Evolutionary conservation across 1,140 invertebrate genomes (phyloP).

Genomic region (Drosophila asahinai): DNA sequence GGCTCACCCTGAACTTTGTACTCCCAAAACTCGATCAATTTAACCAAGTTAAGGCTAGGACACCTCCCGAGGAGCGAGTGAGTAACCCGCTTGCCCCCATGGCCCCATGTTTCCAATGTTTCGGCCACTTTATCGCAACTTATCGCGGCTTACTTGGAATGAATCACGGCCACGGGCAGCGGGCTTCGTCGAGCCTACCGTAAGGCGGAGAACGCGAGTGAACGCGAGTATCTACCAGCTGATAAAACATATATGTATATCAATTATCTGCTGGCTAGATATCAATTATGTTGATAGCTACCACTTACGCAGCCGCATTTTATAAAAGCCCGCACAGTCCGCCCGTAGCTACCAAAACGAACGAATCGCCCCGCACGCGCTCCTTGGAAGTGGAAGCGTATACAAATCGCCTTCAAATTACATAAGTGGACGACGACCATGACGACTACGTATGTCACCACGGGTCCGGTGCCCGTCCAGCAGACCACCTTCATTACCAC

Average conservation of each 20-base stretch:
- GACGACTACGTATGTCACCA: constrained; percentile 53
- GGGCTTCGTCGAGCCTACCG: constrained; percentile 16
- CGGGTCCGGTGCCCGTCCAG: constrained; percentile 28
- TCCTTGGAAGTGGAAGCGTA: constrained; percentile 7
- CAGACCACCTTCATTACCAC: constrained; percentile 35
- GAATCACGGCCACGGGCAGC: constrained; percentile 30
- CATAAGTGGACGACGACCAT: constrained; percentile 23
- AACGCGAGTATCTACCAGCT: constrained; percentile 34
- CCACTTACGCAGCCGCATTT: constrained; percentile 34
- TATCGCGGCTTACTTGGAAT: constrained; percentile 22
- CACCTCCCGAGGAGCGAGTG: background rate
- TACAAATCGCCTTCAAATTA: background rate
- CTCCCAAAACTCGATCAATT: constrained; percentile 20
- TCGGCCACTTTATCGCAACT: constrained; percentile 22
- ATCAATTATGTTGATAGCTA: constrained; percentile 49
- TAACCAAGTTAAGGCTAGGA: constrained; percentile 5
- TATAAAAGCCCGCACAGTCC: constrained; percentile 43
- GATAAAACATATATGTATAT: constrained; percentile 40
- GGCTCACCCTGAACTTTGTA: constrained; percentile 38
- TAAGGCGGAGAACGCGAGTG: constrained; percentile 13
- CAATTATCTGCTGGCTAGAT: constrained; percentile 48
- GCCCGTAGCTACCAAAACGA: constrained; percentile 28
- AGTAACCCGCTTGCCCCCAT: constrained; percentile 23
- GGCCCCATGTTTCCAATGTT: constrained; percentile 19
- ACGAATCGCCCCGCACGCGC: constrained; percentile 22